Evolutionary conservation across 2,797 vertebrate species (phyloP).

Genomic region (Aulostomus chinensis): DNA sequence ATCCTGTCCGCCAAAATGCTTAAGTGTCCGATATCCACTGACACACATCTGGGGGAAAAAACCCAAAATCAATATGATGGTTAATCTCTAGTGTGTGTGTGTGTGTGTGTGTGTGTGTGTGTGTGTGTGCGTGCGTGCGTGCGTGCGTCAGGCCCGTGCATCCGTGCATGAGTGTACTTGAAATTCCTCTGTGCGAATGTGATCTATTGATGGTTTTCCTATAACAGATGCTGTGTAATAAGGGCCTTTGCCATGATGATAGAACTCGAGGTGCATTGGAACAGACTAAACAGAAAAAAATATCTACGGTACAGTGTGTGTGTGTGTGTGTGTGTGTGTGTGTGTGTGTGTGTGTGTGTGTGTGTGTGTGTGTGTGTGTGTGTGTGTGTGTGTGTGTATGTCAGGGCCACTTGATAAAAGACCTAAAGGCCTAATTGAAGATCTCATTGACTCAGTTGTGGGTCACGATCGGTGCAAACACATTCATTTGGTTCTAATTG

Average conservation of each 20-base stretch:
- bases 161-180: background rate
- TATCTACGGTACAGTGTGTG: background rate
- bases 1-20: slow-evolving; percentile 53
- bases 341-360: slow-evolving; percentile 5
- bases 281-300: slow-evolving; percentile 9
- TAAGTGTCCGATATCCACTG: slow-evolving; percentile 46
- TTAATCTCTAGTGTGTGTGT: slow-evolving; percentile 56
- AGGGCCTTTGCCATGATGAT: slow-evolving; percentile 23
- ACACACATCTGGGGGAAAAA: slow-evolving; percentile 48
- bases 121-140: slow-evolving; percentile 11
- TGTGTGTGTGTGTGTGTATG: slow-evolving; percentile 1
- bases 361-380: background rate
- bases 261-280: slow-evolving; percentile 25
- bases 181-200: slow-evolving; percentile 33
- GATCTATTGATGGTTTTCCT: slow-evolving; percentile 35
- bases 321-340: background rate
- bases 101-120: background rate
- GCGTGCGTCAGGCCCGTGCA: too few species aligned
- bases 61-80: slow-evolving; percentile 60
- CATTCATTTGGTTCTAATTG: slow-evolving; percentile 50
- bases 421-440: slow-evolving; percentile 46
- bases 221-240: slow-evolving; percentile 36
- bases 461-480: slow-evolving; percentile 38
- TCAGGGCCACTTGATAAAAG: slow-evolving; percentile 46
- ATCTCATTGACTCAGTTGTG: slow-evolving; percentile 52